Conservation (phyloP, 1,140 invertebrate genomes). For the Trichomalopsis sarcophagae region DNA sequence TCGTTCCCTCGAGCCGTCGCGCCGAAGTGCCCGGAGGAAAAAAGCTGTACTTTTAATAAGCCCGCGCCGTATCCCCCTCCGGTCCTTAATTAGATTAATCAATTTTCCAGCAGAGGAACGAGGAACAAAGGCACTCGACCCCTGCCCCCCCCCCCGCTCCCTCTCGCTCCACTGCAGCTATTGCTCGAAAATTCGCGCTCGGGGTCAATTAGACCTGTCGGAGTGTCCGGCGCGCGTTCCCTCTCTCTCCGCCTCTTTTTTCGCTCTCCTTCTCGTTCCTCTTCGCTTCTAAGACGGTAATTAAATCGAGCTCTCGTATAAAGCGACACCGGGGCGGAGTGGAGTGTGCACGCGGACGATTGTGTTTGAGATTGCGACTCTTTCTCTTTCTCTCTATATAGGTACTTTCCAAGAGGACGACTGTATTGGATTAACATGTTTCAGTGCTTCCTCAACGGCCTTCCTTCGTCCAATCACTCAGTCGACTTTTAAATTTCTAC, state of each 20-base stretch:
- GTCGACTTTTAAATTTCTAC: background rate
- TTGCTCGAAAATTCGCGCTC: conserved; percentile 36
- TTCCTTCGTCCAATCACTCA: background rate
- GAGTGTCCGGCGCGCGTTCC: conserved; percentile 16
- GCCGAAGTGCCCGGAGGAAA: background rate
- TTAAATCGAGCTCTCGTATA: conserved; percentile 27
- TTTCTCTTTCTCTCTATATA: background rate
- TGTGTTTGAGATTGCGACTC: conserved; percentile 7
- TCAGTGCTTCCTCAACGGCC: background rate
- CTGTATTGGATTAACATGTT: background rate
- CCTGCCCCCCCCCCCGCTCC: background rate
- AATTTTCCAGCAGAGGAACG: conserved; percentile 6
- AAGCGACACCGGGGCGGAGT: background rate
- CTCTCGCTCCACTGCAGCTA: background rate
- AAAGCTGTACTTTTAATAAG: background rate
- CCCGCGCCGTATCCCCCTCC: background rate
- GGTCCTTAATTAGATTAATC: background rate
- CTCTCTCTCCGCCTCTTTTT: background rate
- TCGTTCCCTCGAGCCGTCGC: background rate
- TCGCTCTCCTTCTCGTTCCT: background rate
- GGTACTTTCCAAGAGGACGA: background rate
- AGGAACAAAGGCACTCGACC: background rate
- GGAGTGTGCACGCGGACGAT: conserved; percentile 8
- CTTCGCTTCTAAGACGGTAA: conserved; percentile 35
- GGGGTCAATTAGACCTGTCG: conserved; percentile 17